Base-by-base conservation (phyloP, 2,113 vertebrate species). In the Syrrhaptes paradoxus region DNA sequence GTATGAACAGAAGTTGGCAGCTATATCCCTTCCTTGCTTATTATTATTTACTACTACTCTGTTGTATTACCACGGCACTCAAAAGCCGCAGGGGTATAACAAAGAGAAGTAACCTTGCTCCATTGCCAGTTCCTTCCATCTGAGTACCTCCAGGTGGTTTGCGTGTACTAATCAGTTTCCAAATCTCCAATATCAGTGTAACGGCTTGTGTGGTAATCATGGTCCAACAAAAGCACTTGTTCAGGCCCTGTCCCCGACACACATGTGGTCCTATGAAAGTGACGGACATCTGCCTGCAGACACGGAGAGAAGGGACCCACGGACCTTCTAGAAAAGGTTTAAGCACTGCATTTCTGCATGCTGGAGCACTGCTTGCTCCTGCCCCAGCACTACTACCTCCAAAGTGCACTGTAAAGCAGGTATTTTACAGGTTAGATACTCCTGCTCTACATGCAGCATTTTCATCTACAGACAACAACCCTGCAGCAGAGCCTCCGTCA, bases 251-350 rank as follows among this genome's bases (percentile, higher is more conserved):
- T 16, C 17, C 24, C 48, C 31, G n/a, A 55, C 55, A 43, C 0
- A 1, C 14, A 24, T 2, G 0, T 6, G 32, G n/a, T 34, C 36
- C 65, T 52, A 4, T 24, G 1, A 2, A 70, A 74, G 38, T n/a
- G 55, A 52, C 1, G 4, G 71, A 31, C 45, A 38, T 8, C 28
- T n/a, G 20, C 36, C 29, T 46, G n/a, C 10, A 43, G 59, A 31
- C 28, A 11, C 1, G 2, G 62, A 46, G 26, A 65, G 38, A 57
- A 52, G 11, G n/a, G 29, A 59, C 10, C 17, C 6, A 10, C 26
- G 46, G 34, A 31, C 17, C 25, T 62, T 67, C 17, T 48, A 24
- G n/a, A 54, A 29, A 13, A 26, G 5, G 29, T n/a, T 67, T 45
- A 22, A 61, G 28, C 18, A 3, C 2, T 61, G 43, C 20, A 45